A percentile compares a stretch with the other conserved stretches of the same genome.
Conservation (phyloP, 2,113 vertebrate species). For the Melospiza georgiana region DNA sequence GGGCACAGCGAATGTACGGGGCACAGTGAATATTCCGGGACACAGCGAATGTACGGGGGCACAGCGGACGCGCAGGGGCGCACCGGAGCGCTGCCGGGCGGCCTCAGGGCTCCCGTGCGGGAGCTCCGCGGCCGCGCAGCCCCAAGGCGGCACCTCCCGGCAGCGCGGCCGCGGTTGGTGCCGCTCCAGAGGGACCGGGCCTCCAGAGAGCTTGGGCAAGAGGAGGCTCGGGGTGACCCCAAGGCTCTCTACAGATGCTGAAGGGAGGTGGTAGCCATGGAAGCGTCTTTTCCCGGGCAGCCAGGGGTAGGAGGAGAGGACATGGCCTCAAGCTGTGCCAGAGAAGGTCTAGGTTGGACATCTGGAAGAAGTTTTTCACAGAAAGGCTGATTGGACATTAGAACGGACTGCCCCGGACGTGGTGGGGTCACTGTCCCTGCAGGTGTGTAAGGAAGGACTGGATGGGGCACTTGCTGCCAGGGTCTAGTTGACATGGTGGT, state of each 20-base stretch:
- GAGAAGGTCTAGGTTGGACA: not conserved
- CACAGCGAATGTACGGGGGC: not conserved
- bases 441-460: not conserved
- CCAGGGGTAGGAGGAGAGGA: not conserved
- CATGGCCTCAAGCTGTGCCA: not conserved
- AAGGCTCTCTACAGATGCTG: not conserved
- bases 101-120: not conserved
- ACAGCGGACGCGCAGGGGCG: not conserved
- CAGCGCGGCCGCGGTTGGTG: not conserved
- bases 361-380: not conserved
- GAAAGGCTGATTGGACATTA: not conserved
- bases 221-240: too few relatives aligned
- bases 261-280: not conserved
- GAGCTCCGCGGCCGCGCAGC: not conserved
- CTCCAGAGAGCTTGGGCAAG: not conserved
- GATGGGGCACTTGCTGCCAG: not conserved
- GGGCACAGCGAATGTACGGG: too few relatives aligned
- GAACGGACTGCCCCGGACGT: not conserved
- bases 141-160: rapidly evolving
- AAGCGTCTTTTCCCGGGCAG: not conserved
- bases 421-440: not conserved
- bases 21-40: too few relatives aligned
- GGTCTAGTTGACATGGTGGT: not conserved
- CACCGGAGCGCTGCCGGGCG: not conserved
- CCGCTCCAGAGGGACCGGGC: not conserved